phyloP scores from a whole-genome alignment of 2,888 invertebrate species.

The Thera britannica region DNA sequence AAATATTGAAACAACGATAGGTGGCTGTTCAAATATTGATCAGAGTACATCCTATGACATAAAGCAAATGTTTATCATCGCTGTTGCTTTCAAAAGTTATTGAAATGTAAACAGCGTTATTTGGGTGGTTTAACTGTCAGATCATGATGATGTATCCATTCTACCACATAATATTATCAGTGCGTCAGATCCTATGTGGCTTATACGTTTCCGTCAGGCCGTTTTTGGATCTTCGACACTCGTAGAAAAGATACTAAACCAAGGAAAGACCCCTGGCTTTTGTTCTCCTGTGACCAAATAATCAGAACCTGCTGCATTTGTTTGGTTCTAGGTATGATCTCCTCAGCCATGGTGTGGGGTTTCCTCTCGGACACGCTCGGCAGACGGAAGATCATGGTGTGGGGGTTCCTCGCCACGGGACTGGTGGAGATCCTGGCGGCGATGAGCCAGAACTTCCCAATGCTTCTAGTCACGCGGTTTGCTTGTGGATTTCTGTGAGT shows the following conservation, averaged over 20 bases:
- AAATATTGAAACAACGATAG: slow-evolving; percentile 6
- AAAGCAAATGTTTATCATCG: slow-evolving; percentile 6
- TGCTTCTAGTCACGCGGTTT: slow-evolving; percentile 89
- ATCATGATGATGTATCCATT: background rate
- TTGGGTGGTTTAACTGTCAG: slow-evolving; percentile 13
- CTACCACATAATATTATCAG: too few species aligned
- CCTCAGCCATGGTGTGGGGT: slow-evolving; percentile 91
- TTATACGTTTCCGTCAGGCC: too few species aligned
- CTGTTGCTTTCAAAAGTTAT: slow-evolving; percentile 11
- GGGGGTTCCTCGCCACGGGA: slow-evolving; percentile 87
- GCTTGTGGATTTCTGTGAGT: slow-evolving; percentile 90
- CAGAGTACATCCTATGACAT: slow-evolving; percentile 4
- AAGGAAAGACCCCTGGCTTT: too few species aligned
- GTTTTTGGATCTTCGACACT: too few species aligned
- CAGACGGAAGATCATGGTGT: slow-evolving; percentile 86
- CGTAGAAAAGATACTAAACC: too few species aligned
- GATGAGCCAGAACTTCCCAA: slow-evolving; percentile 87
- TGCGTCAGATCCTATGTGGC: too few species aligned
- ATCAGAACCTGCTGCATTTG: background rate
- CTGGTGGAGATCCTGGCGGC: slow-evolving; percentile 87
- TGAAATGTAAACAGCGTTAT: slow-evolving; percentile 8
- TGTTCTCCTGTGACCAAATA: too few species aligned
- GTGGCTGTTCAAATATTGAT: slow-evolving; percentile 6
- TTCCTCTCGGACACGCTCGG: slow-evolving; percentile 91
- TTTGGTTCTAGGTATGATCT: slow-evolving; percentile 88